Conservation (phyloP, 2,888 invertebrate genomes). For the Calliphora vomitoria region DNA sequence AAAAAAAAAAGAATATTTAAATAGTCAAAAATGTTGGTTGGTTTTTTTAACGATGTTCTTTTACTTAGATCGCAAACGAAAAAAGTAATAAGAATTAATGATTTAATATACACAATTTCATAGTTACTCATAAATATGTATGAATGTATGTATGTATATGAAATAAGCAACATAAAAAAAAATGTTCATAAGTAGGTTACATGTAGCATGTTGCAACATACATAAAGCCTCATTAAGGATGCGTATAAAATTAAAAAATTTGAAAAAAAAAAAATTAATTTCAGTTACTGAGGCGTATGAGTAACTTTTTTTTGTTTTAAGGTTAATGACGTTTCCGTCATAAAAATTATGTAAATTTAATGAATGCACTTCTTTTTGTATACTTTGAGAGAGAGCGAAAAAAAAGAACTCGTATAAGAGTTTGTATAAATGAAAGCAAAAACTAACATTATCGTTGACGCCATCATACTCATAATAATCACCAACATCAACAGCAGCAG, state of each 20-base stretch:
- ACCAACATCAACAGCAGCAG: constrained; percentile 20
- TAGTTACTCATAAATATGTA: constrained; percentile 8
- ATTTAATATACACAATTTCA: constrained; percentile 45
- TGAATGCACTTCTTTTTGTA: constrained; percentile 71
- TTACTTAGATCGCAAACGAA: constrained; percentile 50
- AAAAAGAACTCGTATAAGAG: not conserved
- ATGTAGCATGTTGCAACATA: constrained; percentile 74
- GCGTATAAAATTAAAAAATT: constrained; percentile 69
- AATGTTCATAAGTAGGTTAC: constrained; percentile 72
- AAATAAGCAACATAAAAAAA: constrained; percentile 6
- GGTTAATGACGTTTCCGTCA: constrained; percentile 77
- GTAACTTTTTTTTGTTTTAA: constrained; percentile 75
- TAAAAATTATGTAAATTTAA: constrained; percentile 76
- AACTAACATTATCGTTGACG: constrained; percentile 59
- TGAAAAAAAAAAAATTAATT: constrained; percentile 78
- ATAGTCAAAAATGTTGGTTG: not conserved
- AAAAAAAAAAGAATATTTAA: not conserved
- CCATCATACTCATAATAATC: constrained; percentile 51
- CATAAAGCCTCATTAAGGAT: constrained; percentile 68
- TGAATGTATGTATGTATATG: constrained; percentile 10
- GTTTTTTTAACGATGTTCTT: not conserved
- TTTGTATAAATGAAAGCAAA: constrained; percentile 38
- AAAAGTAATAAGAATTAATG: constrained; percentile 59
- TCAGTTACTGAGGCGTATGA: constrained; percentile 77
- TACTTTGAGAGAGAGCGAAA: constrained; percentile 15